phyloP scores from a whole-genome alignment of 1,140 invertebrate species.

The Fopius arisanus region DNA sequence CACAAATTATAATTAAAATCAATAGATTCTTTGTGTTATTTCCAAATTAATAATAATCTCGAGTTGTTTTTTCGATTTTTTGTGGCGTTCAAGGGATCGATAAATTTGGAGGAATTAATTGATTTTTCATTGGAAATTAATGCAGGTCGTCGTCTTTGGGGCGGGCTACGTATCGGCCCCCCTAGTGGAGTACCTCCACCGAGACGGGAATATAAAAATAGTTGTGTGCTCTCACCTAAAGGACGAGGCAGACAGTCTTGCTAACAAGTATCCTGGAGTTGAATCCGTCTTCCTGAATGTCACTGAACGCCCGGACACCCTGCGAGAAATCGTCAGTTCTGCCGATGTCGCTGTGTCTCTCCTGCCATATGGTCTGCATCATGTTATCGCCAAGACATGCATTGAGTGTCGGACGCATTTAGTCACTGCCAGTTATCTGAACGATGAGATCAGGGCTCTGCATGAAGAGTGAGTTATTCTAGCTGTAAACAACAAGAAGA shows the following conservation, averaged over 20 bases:
- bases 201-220: slow-evolving; percentile 81
- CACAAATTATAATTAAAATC: slow-evolving; percentile 9
- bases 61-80: too few relatives aligned
- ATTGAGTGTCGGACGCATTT: slow-evolving; percentile 87
- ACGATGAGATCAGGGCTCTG: slow-evolving; percentile 81
- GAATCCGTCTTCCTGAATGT: slow-evolving; percentile 86
- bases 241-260: slow-evolving; percentile 86
- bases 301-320: slow-evolving; percentile 72
- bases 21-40: background rate
- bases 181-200: slow-evolving; percentile 90
- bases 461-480: slow-evolving; percentile 74
- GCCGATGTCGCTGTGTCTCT: slow-evolving; percentile 88
- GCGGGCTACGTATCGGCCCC: slow-evolving; percentile 95
- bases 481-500: too few relatives aligned
- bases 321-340: slow-evolving; percentile 77
- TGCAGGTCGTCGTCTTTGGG: slow-evolving; percentile 85
- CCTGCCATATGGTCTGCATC: slow-evolving; percentile 92
- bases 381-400: slow-evolving; percentile 84
- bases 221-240: slow-evolving; percentile 89
- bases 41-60: too few relatives aligned
- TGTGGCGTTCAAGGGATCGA: too few relatives aligned
- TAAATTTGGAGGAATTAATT: background rate
- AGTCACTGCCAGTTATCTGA: slow-evolving; percentile 96
- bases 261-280: slow-evolving; percentile 79
- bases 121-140: slow-evolving; percentile 20